These are phyloP conservation scores for Palloptera scutellata DNA, from an alignment of 2,888 invertebrate species.

Conservation along the genomic window DNA sequence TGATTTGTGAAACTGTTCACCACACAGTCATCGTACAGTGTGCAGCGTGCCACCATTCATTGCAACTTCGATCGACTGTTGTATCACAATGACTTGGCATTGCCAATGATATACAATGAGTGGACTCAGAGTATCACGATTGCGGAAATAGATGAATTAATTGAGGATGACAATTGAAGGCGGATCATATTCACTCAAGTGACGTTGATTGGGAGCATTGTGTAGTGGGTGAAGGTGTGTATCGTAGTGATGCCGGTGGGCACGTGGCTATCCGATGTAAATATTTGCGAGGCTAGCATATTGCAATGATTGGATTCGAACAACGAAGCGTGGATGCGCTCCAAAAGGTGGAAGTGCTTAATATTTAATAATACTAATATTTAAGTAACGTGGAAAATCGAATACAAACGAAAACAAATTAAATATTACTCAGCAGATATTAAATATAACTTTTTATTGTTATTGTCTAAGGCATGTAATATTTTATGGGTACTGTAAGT, in stretches of 20 bases:
- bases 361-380: not conserved
- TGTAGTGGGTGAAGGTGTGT: constrained; percentile 67
- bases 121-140: constrained; percentile 68
- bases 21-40: constrained; percentile 44
- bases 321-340: constrained; percentile 52
- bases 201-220: constrained; percentile 68
- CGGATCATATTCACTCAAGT: constrained; percentile 63
- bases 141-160: constrained; percentile 66
- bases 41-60: constrained; percentile 50
- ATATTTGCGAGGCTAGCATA: constrained; percentile 53
- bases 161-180: constrained; percentile 65
- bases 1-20: constrained; percentile 48
- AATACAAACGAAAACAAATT: too few species aligned
- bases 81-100: constrained; percentile 73
- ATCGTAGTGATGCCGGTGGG: constrained; percentile 60
- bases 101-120: constrained; percentile 68
- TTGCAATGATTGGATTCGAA: constrained; percentile 57
- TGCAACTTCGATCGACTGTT: constrained; percentile 57
- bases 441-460: too few species aligned
- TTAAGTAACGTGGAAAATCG: too few species aligned
- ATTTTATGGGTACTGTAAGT: too few species aligned
- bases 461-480: too few species aligned
- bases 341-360: not conserved
- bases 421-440: too few species aligned
- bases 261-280: constrained; percentile 60